These are phyloP conservation scores for Pomacea maculata DNA, from an alignment of 1,140 invertebrate genomes.

Conservation along the genomic window DNA sequence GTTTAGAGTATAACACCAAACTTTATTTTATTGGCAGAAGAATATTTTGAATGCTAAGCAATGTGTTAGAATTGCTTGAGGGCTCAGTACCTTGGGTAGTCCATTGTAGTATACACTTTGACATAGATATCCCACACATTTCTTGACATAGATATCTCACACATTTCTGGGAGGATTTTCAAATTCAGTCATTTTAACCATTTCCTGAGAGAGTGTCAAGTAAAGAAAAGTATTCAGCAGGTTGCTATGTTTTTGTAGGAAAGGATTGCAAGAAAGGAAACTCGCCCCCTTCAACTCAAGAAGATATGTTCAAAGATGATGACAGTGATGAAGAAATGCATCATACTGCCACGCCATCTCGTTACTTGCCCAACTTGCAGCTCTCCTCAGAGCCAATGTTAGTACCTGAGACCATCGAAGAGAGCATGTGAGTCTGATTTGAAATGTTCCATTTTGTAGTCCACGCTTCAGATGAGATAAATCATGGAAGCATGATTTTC, in stretches of 20 bases:
- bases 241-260: not conserved
- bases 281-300: not conserved
- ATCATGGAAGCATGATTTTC: not conserved
- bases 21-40: too few relatives aligned
- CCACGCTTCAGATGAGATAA: not conserved
- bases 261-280: not conserved
- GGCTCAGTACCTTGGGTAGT: too few relatives aligned
- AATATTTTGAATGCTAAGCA: too few relatives aligned
- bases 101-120: too few relatives aligned
- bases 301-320: constrained; percentile 1
- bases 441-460: not conserved
- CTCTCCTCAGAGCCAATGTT: constrained; percentile 39
- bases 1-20: too few relatives aligned
- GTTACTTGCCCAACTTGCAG: constrained; percentile 38
- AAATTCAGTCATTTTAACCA: too few relatives aligned
- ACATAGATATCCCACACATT: too few relatives aligned
- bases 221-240: too few relatives aligned
- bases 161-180: too few relatives aligned
- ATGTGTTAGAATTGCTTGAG: too few relatives aligned
- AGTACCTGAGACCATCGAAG: constrained; percentile 45
- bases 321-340: constrained; percentile 23
- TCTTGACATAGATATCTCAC: too few relatives aligned
- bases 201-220: too few relatives aligned
- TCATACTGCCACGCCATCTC: constrained; percentile 31
- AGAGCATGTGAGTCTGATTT: constrained; percentile 38